Conservation (phyloP, 2,888 invertebrate species). For the Drosophila testacea region DNA sequence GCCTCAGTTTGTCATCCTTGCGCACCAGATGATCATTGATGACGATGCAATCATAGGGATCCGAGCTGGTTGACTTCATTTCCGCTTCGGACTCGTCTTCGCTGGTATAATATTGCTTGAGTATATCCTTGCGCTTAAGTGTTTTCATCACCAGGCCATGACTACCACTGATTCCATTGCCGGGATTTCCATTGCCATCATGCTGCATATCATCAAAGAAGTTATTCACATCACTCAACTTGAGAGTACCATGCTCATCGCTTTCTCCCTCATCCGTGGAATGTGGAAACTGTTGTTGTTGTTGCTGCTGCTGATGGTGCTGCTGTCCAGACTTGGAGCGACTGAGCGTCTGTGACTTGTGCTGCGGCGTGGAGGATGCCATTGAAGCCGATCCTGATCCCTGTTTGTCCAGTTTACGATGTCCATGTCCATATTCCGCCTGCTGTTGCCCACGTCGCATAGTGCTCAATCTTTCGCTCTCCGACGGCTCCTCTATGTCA, state of each 20-base stretch:
- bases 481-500: slow-evolving; percentile 83
- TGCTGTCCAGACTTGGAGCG: slow-evolving; percentile 55
- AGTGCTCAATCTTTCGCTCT: slow-evolving; percentile 77
- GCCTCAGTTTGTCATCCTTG: slow-evolving; percentile 85
- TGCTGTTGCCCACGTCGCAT: slow-evolving; percentile 76
- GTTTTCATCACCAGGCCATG: slow-evolving; percentile 90
- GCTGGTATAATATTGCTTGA: slow-evolving; percentile 89
- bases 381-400: slow-evolving; percentile 43
- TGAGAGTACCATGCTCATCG: slow-evolving; percentile 84
- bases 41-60: slow-evolving; percentile 93
- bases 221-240: slow-evolving; percentile 87
- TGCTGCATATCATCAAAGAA: slow-evolving; percentile 81
- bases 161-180: slow-evolving; percentile 86
- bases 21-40: slow-evolving; percentile 90
- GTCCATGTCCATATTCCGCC: slow-evolving; percentile 49
- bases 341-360: slow-evolving; percentile 62
- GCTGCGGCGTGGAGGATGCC: slow-evolving; percentile 57
- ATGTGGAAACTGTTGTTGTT: slow-evolving; percentile 64
- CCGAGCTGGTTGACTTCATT: slow-evolving; percentile 88
- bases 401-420: slow-evolving; percentile 67
- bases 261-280: slow-evolving; percentile 82
- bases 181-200: slow-evolving; percentile 77
- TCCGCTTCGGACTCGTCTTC: slow-evolving; percentile 87
- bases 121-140: slow-evolving; percentile 90
- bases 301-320: slow-evolving; percentile 42